Conservation (phyloP, 35 echinoderm and acorn worm species). For the Ophioderma brevispina region DNA sequence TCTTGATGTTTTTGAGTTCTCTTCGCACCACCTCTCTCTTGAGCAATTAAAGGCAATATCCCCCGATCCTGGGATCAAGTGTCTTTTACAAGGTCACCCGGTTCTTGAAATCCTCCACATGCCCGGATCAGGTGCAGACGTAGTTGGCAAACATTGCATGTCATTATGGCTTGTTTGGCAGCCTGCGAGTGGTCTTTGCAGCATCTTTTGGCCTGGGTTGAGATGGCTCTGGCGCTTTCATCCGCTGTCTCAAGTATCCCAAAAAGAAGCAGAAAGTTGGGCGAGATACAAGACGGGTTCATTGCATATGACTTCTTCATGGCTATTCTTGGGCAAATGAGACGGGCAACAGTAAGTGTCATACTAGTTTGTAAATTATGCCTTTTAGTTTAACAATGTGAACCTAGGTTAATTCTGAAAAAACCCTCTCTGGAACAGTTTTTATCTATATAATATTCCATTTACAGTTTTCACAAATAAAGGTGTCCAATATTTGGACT, state of each 20-base stretch:
- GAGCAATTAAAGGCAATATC: conserved; percentile 98
- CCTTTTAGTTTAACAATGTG: too few relatives aligned
- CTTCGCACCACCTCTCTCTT: conserved; percentile 89
- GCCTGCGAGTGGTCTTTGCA: conserved; percentile 89
- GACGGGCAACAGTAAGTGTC: conserved; percentile 85
- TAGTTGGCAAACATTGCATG: conserved; percentile 77
- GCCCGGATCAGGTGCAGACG: conserved; percentile 88
- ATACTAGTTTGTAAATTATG: too few relatives aligned
- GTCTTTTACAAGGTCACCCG: conserved; percentile 86
- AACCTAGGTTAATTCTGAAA: too few relatives aligned
- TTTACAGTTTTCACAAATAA: too few relatives aligned
- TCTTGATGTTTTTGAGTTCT: conserved; percentile 64
- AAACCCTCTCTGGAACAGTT: too few relatives aligned
- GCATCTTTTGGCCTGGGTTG: conserved; percentile 93
- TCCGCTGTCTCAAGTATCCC: conserved; percentile 36
- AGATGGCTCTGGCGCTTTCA: conserved; percentile 89
- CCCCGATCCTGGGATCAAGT: conserved; percentile 86
- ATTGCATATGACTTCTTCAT: conserved; percentile 87
- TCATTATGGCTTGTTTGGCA: conserved; percentile 86
- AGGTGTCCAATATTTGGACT: too few relatives aligned
- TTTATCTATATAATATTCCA: too few relatives aligned
- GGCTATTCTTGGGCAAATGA: conserved; percentile 86
- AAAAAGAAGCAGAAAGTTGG: conserved; percentile 9
- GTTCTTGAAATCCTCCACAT: conserved; percentile 93
- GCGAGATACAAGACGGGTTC: conserved; percentile 15